Evolutionary conservation across 2,888 invertebrate genomes (phyloP).

Genomic region (Steinernema scapterisci): DNA sequence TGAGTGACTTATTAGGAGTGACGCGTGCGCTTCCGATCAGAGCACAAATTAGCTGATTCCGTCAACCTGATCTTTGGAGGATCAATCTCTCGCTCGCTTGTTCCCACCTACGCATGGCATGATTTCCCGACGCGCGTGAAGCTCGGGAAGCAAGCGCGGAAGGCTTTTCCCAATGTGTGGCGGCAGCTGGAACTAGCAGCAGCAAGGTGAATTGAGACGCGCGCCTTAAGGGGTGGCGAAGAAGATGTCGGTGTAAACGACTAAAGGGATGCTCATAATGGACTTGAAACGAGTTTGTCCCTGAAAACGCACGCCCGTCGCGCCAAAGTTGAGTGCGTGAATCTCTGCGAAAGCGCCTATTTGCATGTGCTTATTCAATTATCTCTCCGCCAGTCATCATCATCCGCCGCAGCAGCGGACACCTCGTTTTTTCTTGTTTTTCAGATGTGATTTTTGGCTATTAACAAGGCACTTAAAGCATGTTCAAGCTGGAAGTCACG

Average conservation of each 20-base stretch:
- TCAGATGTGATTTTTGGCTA: no score
- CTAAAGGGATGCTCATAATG: slow-evolving; percentile 29
- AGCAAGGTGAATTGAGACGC: background rate
- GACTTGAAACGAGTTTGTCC: slow-evolving; percentile 27
- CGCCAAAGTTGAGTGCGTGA: slow-evolving; percentile 11
- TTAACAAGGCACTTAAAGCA: no score
- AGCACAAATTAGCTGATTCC: background rate
- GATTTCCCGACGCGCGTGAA: background rate
- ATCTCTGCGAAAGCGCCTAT: background rate
- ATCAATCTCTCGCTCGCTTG: slow-evolving; percentile 12
- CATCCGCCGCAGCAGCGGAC: no score
- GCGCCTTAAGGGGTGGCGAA: slow-evolving; percentile 18
- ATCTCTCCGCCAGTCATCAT: background rate
- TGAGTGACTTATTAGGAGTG: slow-evolving; percentile 1
- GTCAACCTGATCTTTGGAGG: background rate
- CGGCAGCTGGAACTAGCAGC: no score
- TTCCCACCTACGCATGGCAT: background rate
- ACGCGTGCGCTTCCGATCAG: background rate
- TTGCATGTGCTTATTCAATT: slow-evolving; percentile 18
- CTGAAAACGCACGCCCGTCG: slow-evolving; percentile 3
- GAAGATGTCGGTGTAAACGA: slow-evolving; percentile 4
- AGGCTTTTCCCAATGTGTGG: no score
- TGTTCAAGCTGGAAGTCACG: no score
- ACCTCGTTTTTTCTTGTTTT: no score
- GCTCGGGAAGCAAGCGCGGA: background rate